Conservation (phyloP, 1,140 invertebrate species). For the Coelopa frigida region DNA sequence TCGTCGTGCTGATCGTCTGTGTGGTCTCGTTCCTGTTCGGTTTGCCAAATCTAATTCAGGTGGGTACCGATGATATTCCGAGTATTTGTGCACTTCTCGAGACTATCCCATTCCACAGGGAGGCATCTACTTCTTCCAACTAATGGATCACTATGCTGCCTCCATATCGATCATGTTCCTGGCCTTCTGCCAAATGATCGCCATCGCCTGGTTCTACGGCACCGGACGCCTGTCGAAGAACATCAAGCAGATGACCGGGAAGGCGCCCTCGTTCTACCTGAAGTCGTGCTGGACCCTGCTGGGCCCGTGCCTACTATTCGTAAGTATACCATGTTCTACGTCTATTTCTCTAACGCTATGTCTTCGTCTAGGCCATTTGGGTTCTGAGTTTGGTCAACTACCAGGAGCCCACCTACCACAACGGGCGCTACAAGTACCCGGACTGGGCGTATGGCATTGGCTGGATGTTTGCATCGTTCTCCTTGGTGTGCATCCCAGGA, state of each 20-base stretch:
- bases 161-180: conserved; percentile 86
- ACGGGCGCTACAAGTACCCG: conserved; percentile 71
- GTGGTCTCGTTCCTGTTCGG: conserved; percentile 75
- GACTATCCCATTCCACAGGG: conserved; percentile 47
- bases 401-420: conserved; percentile 70
- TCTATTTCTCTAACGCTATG: not conserved
- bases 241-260: conserved; percentile 81
- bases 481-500: conserved; percentile 77
- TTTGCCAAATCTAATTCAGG: conserved; percentile 73
- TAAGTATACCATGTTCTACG: conserved; percentile 42
- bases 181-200: conserved; percentile 86
- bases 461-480: conserved; percentile 77
- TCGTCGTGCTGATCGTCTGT: conserved; percentile 76
- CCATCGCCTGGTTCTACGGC: conserved; percentile 88
- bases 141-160: conserved; percentile 88
- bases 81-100: not conserved
- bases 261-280: conserved; percentile 69
- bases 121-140: conserved; percentile 87
- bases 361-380: conserved; percentile 63
- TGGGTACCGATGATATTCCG: conserved; percentile 7
- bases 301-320: conserved; percentile 72
- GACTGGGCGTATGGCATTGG: conserved; percentile 77
- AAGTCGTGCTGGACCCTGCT: conserved; percentile 77
- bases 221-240: conserved; percentile 69
- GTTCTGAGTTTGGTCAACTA: conserved; percentile 82